Percentiles rank a stretch among this genome's conserved stretches.
Conservation (phyloP, 2,888 invertebrate genomes). For the Lutraria lutraria region DNA sequence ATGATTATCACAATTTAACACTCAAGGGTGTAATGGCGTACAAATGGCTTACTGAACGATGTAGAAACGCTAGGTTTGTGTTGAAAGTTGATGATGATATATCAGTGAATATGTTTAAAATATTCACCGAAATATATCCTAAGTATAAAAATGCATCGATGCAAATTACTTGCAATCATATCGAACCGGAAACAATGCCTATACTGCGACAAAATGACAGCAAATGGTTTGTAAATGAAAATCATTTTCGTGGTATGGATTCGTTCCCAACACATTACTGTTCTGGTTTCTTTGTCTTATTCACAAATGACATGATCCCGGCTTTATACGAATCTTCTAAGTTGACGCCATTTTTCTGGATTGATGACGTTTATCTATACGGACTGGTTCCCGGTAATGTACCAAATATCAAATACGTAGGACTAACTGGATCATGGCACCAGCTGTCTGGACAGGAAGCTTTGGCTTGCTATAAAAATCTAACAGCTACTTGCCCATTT, state of each 20-base stretch:
- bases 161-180: conserved; percentile 31
- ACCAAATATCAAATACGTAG: conserved; percentile 21
- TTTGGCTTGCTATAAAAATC: conserved; percentile 22
- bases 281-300: conserved; percentile 29
- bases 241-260: conserved; percentile 27
- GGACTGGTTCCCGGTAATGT: conserved; percentile 36
- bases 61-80: conserved; percentile 32
- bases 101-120: conserved; percentile 27
- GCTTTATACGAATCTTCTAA: conserved; percentile 28
- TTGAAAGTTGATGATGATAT: conserved; percentile 38
- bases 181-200: not conserved
- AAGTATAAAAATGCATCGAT: conserved; percentile 7
- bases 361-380: conserved; percentile 33
- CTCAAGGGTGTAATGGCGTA: conserved; percentile 51
- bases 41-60: conserved; percentile 47
- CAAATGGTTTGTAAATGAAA: conserved; percentile 30
- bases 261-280: conserved; percentile 27
- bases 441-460: conserved; percentile 25
- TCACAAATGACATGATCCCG: conserved; percentile 34
- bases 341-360: conserved; percentile 34
- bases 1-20: conserved; percentile 47
- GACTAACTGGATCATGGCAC: conserved; percentile 26
- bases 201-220: conserved; percentile 28
- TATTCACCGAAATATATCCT: conserved; percentile 25
- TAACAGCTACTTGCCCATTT: conserved; percentile 23